Conservation (phyloP, 2,888 invertebrate species). For the Orthosia gothica region DNA sequence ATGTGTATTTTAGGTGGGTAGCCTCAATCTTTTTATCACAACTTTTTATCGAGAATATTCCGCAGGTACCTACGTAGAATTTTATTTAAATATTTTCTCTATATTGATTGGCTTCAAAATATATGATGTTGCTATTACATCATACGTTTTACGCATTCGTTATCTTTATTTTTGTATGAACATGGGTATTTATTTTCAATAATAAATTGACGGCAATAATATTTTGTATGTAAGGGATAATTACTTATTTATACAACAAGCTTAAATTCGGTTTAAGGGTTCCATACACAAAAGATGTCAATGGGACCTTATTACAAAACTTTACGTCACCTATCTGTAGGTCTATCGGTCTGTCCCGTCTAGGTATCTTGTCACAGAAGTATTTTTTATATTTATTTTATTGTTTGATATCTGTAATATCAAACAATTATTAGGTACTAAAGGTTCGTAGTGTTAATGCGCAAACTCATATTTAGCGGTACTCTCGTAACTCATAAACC, state of each 20-base stretch:
- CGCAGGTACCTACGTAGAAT: no score
- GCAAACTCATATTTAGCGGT: not conserved
- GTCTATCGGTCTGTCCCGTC: not conserved
- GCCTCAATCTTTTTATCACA: not conserved
- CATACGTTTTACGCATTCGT: not conserved
- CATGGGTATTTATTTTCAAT: not conserved
- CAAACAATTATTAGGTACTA: no score
- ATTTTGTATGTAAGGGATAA: not conserved
- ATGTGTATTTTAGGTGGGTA: constrained; percentile 11
- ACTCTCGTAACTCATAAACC: no score
- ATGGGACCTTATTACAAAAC: not conserved
- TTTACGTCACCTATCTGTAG: not conserved
- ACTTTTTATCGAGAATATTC: not conserved
- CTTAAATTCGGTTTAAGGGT: not conserved
- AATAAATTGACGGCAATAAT: not conserved
- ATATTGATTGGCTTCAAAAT: not conserved
- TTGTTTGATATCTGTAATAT: no score
- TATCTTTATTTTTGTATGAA: not conserved
- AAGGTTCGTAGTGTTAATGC: no score
- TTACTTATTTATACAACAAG: not conserved
- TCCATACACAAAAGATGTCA: not conserved
- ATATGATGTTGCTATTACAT: not conserved
- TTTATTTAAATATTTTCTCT: not conserved
- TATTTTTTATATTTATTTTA: not conserved
- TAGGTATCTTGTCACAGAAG: not conserved